Evolutionary conservation across 2,113 vertebrate species (phyloP), one percentile per base, ranked within the genome.

Genomic region (Aramus guarauna): DNA sequence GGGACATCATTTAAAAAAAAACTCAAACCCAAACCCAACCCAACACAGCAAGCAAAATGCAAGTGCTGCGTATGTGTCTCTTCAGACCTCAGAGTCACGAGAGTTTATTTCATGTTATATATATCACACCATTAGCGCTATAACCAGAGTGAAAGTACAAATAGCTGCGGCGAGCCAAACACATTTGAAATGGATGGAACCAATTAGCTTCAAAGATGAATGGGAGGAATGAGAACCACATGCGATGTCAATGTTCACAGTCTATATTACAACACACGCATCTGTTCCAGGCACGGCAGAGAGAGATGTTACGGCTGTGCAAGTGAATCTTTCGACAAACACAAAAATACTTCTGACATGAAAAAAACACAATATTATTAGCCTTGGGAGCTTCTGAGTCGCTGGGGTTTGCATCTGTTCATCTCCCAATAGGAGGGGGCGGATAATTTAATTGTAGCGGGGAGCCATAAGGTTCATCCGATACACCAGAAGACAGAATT

Each of bases 131-230:
- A 92, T 92, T 79, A 96, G 96, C 96, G 96, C 77, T 87, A 89
- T 88, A 97, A 97, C 96, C 96, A 93, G 91, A 97, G 94, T 96
- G 92, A 98, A 98, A 96, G 95, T 92, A 95, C 94, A 98, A 97
- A 98, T 97, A 97, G 45, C 78, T 96, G 95, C 48, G 96, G 95
- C 80, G 71, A 98, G 95, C 87, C 97, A 87, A 94, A 94, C 95
- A 78, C 86, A 97, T 97, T 84, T 79, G 94, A 89, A 88, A 80
- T 95, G 97, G 93, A 97, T 97, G 97, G 95, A 98, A 97, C 96
- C 96, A 96, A 98, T 98, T 98, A 97, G 97, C 96, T 97, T 98
- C 97, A 98, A 98, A 98, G 97, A 92, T 85, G 92, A 97, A 94
- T 96, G 95, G 91, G 93, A 83, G 92, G 94, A 98, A 97, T 97